Percentiles rank a stretch among this genome's conserved stretches.
These are phyloP conservation scores for Cyclura pinguis DNA, from an alignment of 2,797 vertebrate species.

Conservation along the genomic window DNA sequence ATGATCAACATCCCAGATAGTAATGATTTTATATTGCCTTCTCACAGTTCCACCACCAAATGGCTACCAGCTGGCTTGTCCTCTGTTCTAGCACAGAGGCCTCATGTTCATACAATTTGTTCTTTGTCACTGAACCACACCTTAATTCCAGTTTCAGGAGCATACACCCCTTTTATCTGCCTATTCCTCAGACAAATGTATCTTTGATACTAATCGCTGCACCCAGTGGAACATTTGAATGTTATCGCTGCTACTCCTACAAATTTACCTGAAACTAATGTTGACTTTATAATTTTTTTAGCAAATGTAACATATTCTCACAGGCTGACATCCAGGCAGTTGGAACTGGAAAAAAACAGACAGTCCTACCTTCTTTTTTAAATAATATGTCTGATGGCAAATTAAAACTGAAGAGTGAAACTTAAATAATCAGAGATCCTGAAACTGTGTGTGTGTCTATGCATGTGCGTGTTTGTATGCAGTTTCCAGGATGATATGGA, in stretches of 20 bases:
- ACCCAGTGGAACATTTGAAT: slow-evolving; percentile 70
- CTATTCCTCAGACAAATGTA: slow-evolving; percentile 46
- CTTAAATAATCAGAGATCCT: neutral
- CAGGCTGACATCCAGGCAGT: slow-evolving; percentile 48
- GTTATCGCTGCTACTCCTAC: slow-evolving; percentile 73
- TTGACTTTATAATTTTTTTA: slow-evolving; percentile 61
- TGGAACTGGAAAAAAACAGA: slow-evolving; percentile 31
- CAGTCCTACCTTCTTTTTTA: slow-evolving; percentile 29
- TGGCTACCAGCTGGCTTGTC: neutral
- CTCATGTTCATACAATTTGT: neutral
- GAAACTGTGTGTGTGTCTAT: neutral
- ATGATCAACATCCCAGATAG: neutral
- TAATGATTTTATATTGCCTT: neutral
- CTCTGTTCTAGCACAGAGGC: neutral
- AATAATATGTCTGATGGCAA: neutral
- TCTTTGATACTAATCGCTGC: slow-evolving; percentile 52
- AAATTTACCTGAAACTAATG: slow-evolving; percentile 59
- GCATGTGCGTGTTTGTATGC: neutral
- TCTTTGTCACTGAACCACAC: slow-evolving; percentile 45
- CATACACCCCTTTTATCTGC: slow-evolving; percentile 57
- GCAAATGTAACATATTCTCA: slow-evolving; percentile 73
- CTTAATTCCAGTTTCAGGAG: slow-evolving; percentile 59
- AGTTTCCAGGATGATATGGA: accelerated
- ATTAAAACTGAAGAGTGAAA: neutral
- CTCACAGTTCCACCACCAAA: neutral